Percentiles rank a stretch among this genome's conserved stretches.
phyloP scores from a whole-genome alignment of 2,113 vertebrate genomes.

The Gobius niger region DNA sequence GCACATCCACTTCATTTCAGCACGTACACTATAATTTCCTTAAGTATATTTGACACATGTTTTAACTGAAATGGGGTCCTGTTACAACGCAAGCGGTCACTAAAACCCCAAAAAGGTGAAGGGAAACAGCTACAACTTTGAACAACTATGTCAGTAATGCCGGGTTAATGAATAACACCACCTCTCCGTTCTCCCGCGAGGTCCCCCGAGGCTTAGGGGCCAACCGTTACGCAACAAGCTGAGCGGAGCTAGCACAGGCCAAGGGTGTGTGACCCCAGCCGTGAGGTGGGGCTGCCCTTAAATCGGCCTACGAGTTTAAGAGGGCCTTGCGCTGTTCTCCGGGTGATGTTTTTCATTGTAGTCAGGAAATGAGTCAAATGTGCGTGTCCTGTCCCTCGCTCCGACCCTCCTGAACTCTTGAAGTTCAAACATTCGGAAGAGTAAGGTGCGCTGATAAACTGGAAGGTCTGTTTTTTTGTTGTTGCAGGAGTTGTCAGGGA shows the following conservation, averaged over 20 bases:
- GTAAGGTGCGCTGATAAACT: conserved; percentile 3
- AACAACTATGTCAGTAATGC: conserved; percentile 36
- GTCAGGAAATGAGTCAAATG: conserved; percentile 27
- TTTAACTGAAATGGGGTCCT: conserved; percentile 11
- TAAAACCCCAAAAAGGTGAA: conserved; percentile 14
- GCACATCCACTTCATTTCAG: background rate
- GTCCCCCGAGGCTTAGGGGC: conserved; percentile 57
- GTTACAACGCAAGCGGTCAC: background rate
- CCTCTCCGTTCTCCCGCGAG: conserved; percentile 41
- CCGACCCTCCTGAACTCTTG: background rate
- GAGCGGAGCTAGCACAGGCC: conserved; percentile 31
- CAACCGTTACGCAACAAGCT: conserved; percentile 60
- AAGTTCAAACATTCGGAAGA: background rate
- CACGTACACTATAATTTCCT: background rate
- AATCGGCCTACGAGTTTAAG: conserved; percentile 25
- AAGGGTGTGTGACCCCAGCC: conserved; percentile 31
- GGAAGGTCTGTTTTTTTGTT: background rate
- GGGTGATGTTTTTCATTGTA: conserved; percentile 18
- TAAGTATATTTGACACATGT: background rate
- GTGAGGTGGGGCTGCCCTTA: conserved; percentile 28
- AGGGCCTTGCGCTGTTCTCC: conserved; percentile 25
- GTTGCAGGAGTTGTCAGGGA: conserved; percentile 10
- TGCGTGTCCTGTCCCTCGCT: conserved; percentile 12
- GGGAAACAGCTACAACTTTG: conserved; percentile 24
- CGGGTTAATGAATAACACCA: conserved; percentile 46